A percentile compares a stretch with the other conserved stretches of the same genome.
These are phyloP conservation scores for Cynaeus angustus DNA, from an alignment of 2,888 invertebrate genomes.

Conservation along the genomic window DNA sequence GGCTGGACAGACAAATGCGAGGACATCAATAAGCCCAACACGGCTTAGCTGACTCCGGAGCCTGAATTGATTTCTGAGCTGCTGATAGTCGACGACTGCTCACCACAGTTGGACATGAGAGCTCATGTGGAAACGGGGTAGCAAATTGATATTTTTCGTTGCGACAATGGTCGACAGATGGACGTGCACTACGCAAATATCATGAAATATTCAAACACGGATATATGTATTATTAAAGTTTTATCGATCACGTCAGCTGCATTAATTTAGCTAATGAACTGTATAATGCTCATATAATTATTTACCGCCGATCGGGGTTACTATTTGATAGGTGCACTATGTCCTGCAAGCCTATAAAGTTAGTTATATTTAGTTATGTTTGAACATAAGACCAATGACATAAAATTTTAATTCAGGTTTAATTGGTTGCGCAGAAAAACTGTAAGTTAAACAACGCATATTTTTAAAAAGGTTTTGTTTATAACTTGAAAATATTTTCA, in stretches of 20 bases:
- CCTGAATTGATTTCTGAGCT: slow-evolving; percentile 62
- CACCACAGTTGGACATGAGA: slow-evolving; percentile 21
- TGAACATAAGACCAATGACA: neutral
- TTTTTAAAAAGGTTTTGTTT: too few species aligned
- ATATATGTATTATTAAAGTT: slow-evolving; percentile 14
- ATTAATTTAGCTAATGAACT: slow-evolving; percentile 10
- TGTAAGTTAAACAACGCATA: too few species aligned
- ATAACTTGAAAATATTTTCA: too few species aligned
- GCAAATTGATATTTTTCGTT: slow-evolving; percentile 18
- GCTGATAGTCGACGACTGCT: slow-evolving; percentile 38
- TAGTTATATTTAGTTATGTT: neutral
- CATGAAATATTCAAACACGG: neutral
- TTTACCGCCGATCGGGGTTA: neutral
- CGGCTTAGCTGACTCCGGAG: slow-evolving; percentile 55
- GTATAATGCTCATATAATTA: slow-evolving; percentile 11
- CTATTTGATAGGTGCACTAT: neutral
- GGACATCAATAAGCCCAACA: slow-evolving; percentile 65
- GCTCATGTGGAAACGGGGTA: slow-evolving; percentile 29
- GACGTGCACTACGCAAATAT: neutral
- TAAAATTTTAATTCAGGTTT: neutral
- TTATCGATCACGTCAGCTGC: slow-evolving; percentile 3
- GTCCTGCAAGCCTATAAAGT: neutral
- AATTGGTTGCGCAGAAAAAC: too few species aligned
- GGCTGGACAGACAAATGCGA: slow-evolving; percentile 63
- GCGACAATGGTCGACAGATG: neutral